Conservation (phyloP, 2,797 vertebrate species). For the Sebastes melanostomus region DNA sequence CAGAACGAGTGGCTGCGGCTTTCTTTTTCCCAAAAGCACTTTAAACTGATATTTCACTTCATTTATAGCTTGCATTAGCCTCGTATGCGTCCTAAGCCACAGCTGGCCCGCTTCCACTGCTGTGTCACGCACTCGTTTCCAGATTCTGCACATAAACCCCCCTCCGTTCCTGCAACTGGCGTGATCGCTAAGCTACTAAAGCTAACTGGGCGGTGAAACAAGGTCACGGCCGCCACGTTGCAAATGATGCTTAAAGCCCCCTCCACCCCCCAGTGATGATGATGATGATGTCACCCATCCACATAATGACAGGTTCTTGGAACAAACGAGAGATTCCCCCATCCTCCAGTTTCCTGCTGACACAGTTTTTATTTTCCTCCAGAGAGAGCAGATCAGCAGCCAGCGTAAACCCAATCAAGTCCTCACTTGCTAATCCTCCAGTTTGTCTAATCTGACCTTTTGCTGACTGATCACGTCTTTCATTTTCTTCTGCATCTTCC, state of each 20-base stretch:
- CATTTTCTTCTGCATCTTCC: not conserved
- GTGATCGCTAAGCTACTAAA: conserved; percentile 69
- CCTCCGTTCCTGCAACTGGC: conserved; percentile 27
- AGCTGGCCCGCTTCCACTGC: conserved; percentile 59
- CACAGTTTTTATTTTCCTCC: conserved; percentile 23
- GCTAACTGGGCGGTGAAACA: conserved; percentile 54
- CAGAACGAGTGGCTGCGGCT: conserved; percentile 4
- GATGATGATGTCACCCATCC: conserved; percentile 60
- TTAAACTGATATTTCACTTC: conserved; percentile 22
- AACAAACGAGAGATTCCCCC: conserved; percentile 35
- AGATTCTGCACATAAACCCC: conserved; percentile 46
- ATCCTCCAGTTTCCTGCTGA: conserved; percentile 61
- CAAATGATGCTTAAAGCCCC: conserved; percentile 53
- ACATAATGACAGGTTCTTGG: conserved; percentile 53
- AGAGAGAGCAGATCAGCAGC: conserved; percentile 51
- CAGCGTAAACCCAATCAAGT: conserved; percentile 70
- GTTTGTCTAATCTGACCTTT: conserved; percentile 68
- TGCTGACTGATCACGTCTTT: conserved; percentile 63
- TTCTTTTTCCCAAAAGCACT: conserved; percentile 26
- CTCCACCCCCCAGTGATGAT: conserved; percentile 7
- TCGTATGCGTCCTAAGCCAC: conserved; percentile 44
- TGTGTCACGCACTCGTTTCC: conserved; percentile 56
- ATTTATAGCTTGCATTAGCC: conserved; percentile 39
- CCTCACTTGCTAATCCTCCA: conserved; percentile 70
- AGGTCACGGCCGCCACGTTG: conserved; percentile 51